These are phyloP conservation scores for Julus scandinavius DNA, from an alignment of 2,888 invertebrate genomes.

Conservation along the genomic window DNA sequence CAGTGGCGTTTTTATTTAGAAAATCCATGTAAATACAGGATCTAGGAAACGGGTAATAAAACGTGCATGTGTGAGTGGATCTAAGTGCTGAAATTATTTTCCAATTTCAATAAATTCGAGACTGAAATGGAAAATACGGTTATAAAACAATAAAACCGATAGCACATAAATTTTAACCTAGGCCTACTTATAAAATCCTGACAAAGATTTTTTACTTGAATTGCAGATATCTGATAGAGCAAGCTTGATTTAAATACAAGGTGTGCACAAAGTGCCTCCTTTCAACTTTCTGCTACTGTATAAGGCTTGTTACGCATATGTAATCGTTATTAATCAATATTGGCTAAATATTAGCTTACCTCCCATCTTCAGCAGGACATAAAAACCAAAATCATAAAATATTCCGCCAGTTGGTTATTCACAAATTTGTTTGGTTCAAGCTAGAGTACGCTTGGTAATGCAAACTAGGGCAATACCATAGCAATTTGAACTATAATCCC, in stretches of 20 bases:
- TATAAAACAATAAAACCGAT: constrained; percentile 7
- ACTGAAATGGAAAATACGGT: not conserved
- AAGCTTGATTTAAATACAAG: not conserved
- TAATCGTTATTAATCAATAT: not conserved
- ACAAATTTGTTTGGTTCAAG: too few species aligned
- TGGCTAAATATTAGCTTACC: not conserved
- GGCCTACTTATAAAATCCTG: not conserved
- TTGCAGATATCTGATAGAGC: not conserved
- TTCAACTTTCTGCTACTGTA: not conserved
- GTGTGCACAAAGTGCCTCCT: not conserved
- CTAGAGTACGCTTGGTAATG: not conserved
- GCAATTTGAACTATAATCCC: not conserved
- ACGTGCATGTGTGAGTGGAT: not conserved
- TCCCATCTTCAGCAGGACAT: not conserved
- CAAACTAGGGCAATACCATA: not conserved
- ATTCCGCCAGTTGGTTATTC: too few species aligned
- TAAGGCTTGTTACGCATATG: too few species aligned
- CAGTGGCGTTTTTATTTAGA: not conserved
- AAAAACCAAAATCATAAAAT: too few species aligned
- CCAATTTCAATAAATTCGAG: constrained; percentile 1
- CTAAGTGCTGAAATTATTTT: not conserved
- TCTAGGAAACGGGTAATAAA: not conserved
- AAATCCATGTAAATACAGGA: not conserved
- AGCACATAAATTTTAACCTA: not conserved
- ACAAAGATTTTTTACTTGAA: not conserved